phyloP scores from a whole-genome alignment of 2,888 invertebrate species.

The Argyresthia albistria region DNA sequence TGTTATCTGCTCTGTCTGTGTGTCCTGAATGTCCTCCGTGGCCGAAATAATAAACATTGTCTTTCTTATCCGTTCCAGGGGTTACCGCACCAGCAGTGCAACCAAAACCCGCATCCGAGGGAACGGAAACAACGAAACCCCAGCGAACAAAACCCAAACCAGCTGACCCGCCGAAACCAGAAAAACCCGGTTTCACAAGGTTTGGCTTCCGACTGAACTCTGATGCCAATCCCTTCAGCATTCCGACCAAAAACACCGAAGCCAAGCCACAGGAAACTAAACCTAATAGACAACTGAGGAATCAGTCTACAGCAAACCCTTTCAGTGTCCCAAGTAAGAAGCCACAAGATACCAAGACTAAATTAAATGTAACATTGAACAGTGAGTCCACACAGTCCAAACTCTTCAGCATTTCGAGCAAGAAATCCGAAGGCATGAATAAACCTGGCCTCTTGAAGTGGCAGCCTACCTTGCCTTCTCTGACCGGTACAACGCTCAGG shows the following conservation, averaged over 20 bases:
- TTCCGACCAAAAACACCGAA: conserved; percentile 23
- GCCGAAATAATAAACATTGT: too few relatives aligned
- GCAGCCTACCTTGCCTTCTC: conserved; percentile 27
- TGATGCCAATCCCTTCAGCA: conserved; percentile 48
- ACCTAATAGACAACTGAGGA: conserved; percentile 17
- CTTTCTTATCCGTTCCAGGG: too few relatives aligned
- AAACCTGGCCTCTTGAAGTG: conserved; percentile 1
- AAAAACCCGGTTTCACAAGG: conserved; percentile 44
- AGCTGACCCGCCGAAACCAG: conserved; percentile 11
- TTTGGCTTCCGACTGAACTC: conserved; percentile 65
- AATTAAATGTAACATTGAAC: too few relatives aligned
- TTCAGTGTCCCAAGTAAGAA: neutral
- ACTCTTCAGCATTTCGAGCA: too few relatives aligned
- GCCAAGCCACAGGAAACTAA: conserved; percentile 17
- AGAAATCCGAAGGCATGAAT: too few relatives aligned
- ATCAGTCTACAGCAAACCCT: neutral
- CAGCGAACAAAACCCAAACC: conserved; percentile 24
- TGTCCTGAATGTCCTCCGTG: too few relatives aligned
- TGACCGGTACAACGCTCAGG: conserved; percentile 24
- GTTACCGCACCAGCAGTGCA: too few relatives aligned
- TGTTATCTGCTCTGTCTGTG: too few relatives aligned
- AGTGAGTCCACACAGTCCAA: too few relatives aligned
- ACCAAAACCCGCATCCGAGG: conserved; percentile 4
- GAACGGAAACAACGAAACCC: conserved; percentile 17
- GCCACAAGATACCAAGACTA: neutral